Conservation (phyloP, 2,113 vertebrate species). For the Leuciscus idus region DNA sequence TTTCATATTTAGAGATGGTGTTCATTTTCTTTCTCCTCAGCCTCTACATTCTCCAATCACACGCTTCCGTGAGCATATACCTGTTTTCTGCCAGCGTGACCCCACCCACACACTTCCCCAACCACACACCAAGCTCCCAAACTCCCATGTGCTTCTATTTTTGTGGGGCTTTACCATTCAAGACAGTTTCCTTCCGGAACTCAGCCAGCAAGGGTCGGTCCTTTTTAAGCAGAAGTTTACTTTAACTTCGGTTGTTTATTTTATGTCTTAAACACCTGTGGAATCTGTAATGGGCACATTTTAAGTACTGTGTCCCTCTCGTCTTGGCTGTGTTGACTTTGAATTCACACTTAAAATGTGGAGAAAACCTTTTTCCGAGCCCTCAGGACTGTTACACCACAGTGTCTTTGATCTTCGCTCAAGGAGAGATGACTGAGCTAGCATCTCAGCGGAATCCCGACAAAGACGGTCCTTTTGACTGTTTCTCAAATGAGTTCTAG, state of each 20-base stretch:
- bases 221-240: background rate
- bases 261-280: background rate
- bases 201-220: background rate
- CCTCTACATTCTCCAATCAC: conserved; percentile 40
- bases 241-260: background rate
- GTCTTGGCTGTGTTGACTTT: conserved; percentile 33
- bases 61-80: conserved; percentile 61
- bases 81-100: conserved; percentile 54
- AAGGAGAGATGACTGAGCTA: background rate
- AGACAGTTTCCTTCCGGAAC: background rate
- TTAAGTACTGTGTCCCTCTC: background rate
- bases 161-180: background rate
- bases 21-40: conserved; percentile 9
- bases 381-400: conserved; percentile 18
- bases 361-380: conserved; percentile 24
- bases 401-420: conserved; percentile 30
- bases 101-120: conserved; percentile 55
- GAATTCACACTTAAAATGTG: conserved; percentile 22
- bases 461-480: conserved; percentile 31
- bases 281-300: conserved; percentile 20
- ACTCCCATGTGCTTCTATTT: conserved; percentile 40
- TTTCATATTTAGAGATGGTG: background rate
- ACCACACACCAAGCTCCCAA: conserved; percentile 38
- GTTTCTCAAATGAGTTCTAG: conserved; percentile 22
- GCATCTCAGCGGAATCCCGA: conserved; percentile 10